phyloP scores from a whole-genome alignment of 2,888 invertebrate species.

The Orchestes rusci region DNA sequence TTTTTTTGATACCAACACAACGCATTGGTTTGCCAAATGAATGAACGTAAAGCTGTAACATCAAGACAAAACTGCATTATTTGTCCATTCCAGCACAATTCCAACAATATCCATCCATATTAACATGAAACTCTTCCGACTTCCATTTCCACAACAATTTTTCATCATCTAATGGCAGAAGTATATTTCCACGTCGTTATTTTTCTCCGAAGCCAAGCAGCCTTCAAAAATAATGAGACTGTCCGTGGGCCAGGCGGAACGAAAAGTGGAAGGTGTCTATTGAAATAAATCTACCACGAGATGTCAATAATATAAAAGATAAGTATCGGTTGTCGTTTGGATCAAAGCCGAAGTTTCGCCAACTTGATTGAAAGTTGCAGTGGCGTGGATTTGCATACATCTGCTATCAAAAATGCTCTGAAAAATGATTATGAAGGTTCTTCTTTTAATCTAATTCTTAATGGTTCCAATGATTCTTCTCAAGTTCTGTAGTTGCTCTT shows the following conservation, averaged over 20 bases:
- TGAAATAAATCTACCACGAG: conserved; percentile 14
- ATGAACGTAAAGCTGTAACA: too few species aligned
- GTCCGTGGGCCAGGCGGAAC: conserved; percentile 6
- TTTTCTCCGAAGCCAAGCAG: not conserved
- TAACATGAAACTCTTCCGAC: too few species aligned
- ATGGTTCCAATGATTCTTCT: not conserved
- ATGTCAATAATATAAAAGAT: conserved; percentile 16
- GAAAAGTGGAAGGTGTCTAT: conserved; percentile 10
- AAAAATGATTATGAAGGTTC: not conserved
- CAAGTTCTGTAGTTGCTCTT: not conserved
- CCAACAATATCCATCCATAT: too few species aligned
- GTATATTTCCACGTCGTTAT: not conserved
- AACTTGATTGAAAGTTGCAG: conserved; percentile 6
- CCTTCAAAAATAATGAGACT: conserved; percentile 6
- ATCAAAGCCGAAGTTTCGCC: conserved; percentile 12
- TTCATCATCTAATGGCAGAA: not conserved
- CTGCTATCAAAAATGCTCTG: not conserved
- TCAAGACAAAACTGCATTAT: too few species aligned
- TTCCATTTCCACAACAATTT: too few species aligned
- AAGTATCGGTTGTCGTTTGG: conserved; percentile 18
- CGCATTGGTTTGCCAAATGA: too few species aligned
- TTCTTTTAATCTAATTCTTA: not conserved
- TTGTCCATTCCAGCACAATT: too few species aligned
- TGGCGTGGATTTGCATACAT: conserved; percentile 8
- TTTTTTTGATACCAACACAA: too few species aligned